A percentile compares a stretch with the other conserved stretches of the same genome.
phyloP scores from a whole-genome alignment of 2,888 invertebrate genomes.

The Ecdyonurus torrentis region DNA sequence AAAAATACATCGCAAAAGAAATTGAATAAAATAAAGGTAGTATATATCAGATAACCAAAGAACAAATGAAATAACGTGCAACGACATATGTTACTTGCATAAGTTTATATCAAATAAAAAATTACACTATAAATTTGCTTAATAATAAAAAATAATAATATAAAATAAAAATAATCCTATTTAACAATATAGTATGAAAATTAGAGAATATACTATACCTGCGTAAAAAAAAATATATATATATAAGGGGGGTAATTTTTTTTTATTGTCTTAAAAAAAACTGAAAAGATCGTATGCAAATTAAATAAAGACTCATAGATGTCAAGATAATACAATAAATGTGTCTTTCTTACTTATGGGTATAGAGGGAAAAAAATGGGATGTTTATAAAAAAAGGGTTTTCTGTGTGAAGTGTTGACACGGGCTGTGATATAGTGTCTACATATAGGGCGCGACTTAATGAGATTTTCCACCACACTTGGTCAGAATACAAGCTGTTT shows the following conservation, averaged over 20 bases:
- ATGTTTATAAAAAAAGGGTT: no score
- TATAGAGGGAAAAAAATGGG: no score
- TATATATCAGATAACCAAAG: not conserved
- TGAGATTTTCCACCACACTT: not conserved
- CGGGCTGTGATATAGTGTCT: not conserved
- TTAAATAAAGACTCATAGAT: not conserved
- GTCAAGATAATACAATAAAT: not conserved
- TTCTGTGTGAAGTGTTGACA: conserved; percentile 3
- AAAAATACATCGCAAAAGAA: not conserved
- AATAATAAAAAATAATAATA: no score
- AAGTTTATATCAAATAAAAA: not conserved
- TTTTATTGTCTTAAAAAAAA: not conserved
- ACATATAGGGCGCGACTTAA: conserved; percentile 3
- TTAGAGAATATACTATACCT: not conserved
- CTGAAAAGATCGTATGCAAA: no score
- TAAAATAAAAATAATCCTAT: not conserved
- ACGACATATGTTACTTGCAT: not conserved
- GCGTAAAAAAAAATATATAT: no score
- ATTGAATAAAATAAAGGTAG: no score
- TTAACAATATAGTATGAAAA: not conserved
- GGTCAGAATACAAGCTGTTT: no score
- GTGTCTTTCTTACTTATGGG: not conserved
- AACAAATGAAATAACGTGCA: not conserved
- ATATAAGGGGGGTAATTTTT: no score
- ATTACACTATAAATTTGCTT: no score